Percentiles rank a stretch among this genome's conserved stretches.
Evolutionary conservation across 2,797 vertebrate genomes (phyloP).

Genomic region (Toxotes lorentzi): DNA sequence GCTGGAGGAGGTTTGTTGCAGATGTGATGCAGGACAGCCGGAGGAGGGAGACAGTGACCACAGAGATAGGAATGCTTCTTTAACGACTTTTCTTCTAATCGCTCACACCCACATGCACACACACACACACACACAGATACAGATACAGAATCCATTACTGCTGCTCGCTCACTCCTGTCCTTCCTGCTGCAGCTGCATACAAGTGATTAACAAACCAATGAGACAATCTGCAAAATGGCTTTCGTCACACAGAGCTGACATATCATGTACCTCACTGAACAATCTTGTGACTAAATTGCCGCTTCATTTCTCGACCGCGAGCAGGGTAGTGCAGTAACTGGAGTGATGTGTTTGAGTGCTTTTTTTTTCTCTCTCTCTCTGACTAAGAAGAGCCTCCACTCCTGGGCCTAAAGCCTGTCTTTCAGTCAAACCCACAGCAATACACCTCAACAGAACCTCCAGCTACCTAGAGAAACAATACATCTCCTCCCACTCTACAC

Average conservation of each 20-base stretch:
- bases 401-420: constrained; percentile 33
- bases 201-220: constrained; percentile 54
- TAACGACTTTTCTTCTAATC: constrained; percentile 29
- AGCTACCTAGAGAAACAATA: too few species aligned
- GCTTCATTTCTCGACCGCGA: constrained; percentile 20
- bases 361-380: constrained; percentile 34
- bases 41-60: constrained; percentile 63
- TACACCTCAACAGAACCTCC: not conserved
- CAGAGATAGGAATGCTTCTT: constrained; percentile 43
- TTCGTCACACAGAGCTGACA: constrained; percentile 39
- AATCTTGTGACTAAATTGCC: constrained; percentile 46
- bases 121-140: constrained; percentile 14
- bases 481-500: not conserved
- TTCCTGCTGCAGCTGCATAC: constrained; percentile 14
- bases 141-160: constrained; percentile 24
- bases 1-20: not conserved
- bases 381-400: constrained; percentile 15
- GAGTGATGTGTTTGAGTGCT: constrained; percentile 36
- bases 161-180: constrained; percentile 22
- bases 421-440: not conserved
- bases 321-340: constrained; percentile 7
- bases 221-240: constrained; percentile 52
- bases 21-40: constrained; percentile 46
- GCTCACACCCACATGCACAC: not conserved
- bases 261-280: constrained; percentile 25